Evolutionary conservation across 1,140 invertebrate species (phyloP), one percentile per base, ranked within the genome.

Genomic region (Ericerus pela): DNA sequence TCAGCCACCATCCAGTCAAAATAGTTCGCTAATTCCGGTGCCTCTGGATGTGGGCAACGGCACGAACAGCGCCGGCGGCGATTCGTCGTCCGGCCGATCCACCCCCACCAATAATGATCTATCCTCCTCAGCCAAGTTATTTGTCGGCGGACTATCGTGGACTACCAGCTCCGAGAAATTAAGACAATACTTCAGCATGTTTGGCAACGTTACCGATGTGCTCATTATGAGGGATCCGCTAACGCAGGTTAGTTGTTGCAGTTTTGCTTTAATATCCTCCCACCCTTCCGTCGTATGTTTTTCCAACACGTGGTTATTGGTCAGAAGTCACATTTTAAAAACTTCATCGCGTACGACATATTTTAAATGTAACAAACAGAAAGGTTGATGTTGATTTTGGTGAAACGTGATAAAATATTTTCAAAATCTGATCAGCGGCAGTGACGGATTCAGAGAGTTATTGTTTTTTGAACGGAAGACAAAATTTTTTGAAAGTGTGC

Each of bases 151-250:
- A 0, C 77, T 91, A 33, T 89, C 85, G 64, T 92, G 88, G 88
- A 86, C 90, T 69, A 92, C 88, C 16, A 88, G 85, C 62, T 84
- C 84, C 30, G 88, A 93, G 68, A 91, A 90, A 68, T 75, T 93
- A 6, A 76, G 84, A 62, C 85, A 90, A 61, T 91, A 93, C 67
- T 93, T 93, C 65, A 82, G 83, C 53, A 88, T 89, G 80, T 93
- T 90, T 64, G 88, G 88, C 53, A 81, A 82, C 2, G 87, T 92
- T 57, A 86, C 86, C n/a, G 88, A 92, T 67, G 88, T 91, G 41
- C 79, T 91, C 51, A 90, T 92, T 63, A 91, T 91, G 87, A 92
- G 91, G 76, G 88, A 92, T 73, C 88, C 88, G 2, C 81, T 91
- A 14, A 91, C 88, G 58, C 87, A 91, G 85, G 88, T 91, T 74